A percentile compares a stretch with the other conserved stretches of the same genome.
phyloP scores from a whole-genome alignment of 2,888 invertebrate genomes.

The Mesochorus sp. region DNA sequence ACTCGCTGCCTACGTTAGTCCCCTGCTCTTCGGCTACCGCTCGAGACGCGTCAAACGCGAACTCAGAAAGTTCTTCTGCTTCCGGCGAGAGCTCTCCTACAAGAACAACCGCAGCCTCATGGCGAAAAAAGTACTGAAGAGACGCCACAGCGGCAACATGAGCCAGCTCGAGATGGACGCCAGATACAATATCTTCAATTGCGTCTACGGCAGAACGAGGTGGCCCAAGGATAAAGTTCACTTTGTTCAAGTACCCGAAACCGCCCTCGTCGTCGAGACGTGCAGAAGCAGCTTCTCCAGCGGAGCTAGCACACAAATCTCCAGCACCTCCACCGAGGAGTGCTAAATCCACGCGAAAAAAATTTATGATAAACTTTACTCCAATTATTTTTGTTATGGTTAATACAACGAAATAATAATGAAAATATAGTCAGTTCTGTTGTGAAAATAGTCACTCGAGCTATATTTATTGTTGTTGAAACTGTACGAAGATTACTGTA shows the following conservation, averaged over 20 bases:
- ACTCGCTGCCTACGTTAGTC: conserved; percentile 87
- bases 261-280: conserved; percentile 84
- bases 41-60: conserved; percentile 87
- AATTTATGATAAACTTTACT: no score
- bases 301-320: conserved; percentile 85
- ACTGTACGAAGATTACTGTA: no score
- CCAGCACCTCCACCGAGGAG: conserved; percentile 85
- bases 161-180: conserved; percentile 73
- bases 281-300: conserved; percentile 86
- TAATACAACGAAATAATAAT: no score
- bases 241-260: conserved; percentile 83
- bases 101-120: conserved; percentile 81
- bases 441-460: no score
- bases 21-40: conserved; percentile 90
- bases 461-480: no score
- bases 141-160: conserved; percentile 76
- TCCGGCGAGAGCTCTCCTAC: conserved; percentile 77
- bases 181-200: conserved; percentile 79
- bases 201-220: conserved; percentile 76
- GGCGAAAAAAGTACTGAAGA: conserved; percentile 81
- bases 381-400: no score
- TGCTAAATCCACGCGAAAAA: conserved; percentile 67
- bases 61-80: conserved; percentile 83
- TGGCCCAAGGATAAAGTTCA: conserved; percentile 83
- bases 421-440: no score